Evolutionary conservation across 2,888 invertebrate genomes (phyloP).

Genomic region (Chironomus tentans): DNA sequence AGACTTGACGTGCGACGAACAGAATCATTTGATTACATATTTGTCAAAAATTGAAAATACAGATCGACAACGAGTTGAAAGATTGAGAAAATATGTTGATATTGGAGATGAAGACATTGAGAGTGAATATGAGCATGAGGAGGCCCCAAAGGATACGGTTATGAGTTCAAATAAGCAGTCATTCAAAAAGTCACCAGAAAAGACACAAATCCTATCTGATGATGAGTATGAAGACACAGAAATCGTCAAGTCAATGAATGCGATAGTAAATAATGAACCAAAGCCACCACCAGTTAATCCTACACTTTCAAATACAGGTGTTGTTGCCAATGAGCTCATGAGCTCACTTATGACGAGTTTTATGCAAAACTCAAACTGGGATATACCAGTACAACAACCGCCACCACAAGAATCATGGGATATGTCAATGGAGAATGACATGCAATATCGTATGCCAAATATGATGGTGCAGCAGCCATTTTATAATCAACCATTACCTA

Average conservation of each 20-base stretch:
- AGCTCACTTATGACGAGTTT: conserved; percentile 6
- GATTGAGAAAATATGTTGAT: conserved; percentile 66
- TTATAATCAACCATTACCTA: not conserved
- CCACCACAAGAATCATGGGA: not conserved
- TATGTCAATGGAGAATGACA: not conserved
- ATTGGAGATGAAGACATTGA: conserved; percentile 38
- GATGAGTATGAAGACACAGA: conserved; percentile 17
- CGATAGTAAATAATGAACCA: conserved; percentile 9
- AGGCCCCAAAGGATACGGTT: not conserved
- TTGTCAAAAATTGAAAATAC: conserved; percentile 69
- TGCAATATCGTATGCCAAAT: not conserved
- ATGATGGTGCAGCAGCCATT: not conserved
- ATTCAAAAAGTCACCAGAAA: conserved; percentile 4
- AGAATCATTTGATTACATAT: conserved; percentile 71
- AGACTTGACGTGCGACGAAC: conserved; percentile 70
- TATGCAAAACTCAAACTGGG: not conserved
- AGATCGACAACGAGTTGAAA: conserved; percentile 68
- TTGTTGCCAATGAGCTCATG: not conserved
- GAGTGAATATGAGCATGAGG: conserved; percentile 1
- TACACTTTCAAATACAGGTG: conserved; percentile 5
- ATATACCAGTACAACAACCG: not conserved
- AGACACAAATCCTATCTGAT: not conserved
- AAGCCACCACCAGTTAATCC: conserved; percentile 31
- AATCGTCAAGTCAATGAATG: conserved; percentile 35
- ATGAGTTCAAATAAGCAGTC: conserved; percentile 11